Evolutionary conservation across 53 echinoderm and acorn worm genomes (phyloP).

Genomic region (Mesocentrotus franciscanus): DNA sequence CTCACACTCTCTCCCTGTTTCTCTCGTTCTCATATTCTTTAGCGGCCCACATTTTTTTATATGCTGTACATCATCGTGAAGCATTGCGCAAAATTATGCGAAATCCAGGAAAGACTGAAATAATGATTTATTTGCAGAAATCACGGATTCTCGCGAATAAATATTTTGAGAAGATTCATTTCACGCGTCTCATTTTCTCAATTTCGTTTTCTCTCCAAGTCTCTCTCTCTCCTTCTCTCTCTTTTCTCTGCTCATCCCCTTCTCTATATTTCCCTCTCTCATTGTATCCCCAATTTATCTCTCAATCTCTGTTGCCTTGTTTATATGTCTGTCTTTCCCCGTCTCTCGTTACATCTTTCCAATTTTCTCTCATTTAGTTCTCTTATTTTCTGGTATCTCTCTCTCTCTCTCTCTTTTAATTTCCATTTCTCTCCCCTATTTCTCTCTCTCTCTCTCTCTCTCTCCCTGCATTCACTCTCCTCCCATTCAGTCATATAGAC

Average conservation of each 20-base stretch:
- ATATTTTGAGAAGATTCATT: neutral
- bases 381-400: neutral
- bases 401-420: neutral
- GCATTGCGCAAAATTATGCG: too few relatives aligned
- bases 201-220: neutral
- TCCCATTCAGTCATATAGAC: too few relatives aligned
- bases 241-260: neutral
- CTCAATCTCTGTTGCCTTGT: neutral
- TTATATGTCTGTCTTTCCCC: neutral
- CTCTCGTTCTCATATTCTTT: too few relatives aligned
- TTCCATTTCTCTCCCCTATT: neutral
- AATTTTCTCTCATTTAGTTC: too few relatives aligned
- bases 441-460: neutral
- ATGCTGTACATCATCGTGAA: too few relatives aligned
- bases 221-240: neutral
- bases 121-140: neutral
- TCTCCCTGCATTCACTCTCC: neutral
- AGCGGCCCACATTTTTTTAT: too few relatives aligned
- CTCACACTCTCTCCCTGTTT: too few relatives aligned
- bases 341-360: too few relatives aligned
- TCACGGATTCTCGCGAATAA: neutral
- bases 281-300: too few relatives aligned
- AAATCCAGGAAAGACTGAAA: neutral
- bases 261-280: neutral
- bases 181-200: neutral